Evolutionary conservation across 2,113 vertebrate species (phyloP), one percentile per base, ranked within the genome.

Genomic region (Saccopteryx bilineata): DNA sequence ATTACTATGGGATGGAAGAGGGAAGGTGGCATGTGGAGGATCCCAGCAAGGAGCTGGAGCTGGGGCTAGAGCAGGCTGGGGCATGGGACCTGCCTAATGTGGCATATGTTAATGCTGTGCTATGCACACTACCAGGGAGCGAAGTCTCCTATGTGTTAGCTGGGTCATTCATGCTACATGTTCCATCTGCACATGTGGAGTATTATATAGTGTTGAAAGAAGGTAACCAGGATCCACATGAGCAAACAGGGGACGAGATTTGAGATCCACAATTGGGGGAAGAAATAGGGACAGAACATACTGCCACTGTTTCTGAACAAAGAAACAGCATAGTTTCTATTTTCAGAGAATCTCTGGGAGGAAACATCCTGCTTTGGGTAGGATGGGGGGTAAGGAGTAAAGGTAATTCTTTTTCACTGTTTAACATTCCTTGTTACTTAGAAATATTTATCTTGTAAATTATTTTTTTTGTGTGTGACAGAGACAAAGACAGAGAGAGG

Each of bases 271-370:
- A 5, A 39, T 48, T 31, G 28, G 46, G 19, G 7, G 18, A 52
- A 72, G 82, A 86, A 52, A 56, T 2, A 26, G 6, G 11, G 18
- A 26, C 17, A n/a, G 71, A 68, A 74, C 15, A 10, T 3, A 0
- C 11, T 21, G 78, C 81, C 11, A 76, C 24, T 58, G 17, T 79
- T 94, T 92, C 61, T 92, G 46, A 89, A 69, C n/a, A 74, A 61
- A 68, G 52, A 90, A 90, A 58, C 17, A 5, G 28, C 6, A 7
- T 54, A 46, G 8, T 63, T 96, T 84, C 92, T 84, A n/a, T 56
- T 74, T 50, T 56, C 21, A 60, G 61, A 71, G 18, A 15, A 56
- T 61, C 54, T 68, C 50, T 46, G 13, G 50, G 39, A 63, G 60
- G 72, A 87, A 87, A 74, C 52, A 87, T 11, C 48, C 46, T 15